These are phyloP conservation scores for Sogatella furcifera DNA, from an alignment of 1,140 invertebrate species.

Conservation along the genomic window DNA sequence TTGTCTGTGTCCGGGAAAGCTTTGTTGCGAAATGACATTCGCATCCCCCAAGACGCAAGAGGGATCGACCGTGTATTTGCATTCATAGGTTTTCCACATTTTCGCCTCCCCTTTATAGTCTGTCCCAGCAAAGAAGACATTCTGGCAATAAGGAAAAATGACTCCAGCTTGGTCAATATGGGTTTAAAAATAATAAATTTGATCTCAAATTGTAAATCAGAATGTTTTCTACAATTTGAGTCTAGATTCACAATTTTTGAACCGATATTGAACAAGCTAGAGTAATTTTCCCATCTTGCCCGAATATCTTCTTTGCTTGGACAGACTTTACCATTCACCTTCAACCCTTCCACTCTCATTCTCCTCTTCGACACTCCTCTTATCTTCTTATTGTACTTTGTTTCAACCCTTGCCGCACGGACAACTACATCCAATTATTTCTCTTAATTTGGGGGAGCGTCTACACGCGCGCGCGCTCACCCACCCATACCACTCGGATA, in stretches of 20 bases:
- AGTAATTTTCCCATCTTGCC: no score
- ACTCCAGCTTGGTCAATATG: no score
- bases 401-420: neutral
- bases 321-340: no score
- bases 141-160: no score
- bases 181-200: no score
- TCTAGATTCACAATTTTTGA: no score
- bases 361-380: neutral
- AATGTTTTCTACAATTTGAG: no score
- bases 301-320: no score
- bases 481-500: neutral
- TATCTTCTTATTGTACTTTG: neutral
- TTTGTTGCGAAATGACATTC: neutral
- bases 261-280: no score
- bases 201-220: no score
- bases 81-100: slow-evolving; percentile 2
- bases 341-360: neutral
- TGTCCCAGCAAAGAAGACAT: no score
- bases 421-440: slow-evolving; percentile 2
- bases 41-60: no score
- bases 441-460: neutral
- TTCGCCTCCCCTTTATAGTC: neutral
- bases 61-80: neutral
- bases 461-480: neutral
- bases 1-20: neutral